Evolutionary conservation across 2,888 invertebrate genomes (phyloP), one percentile per base, ranked within the genome.

Genomic region (Spodoptera exigua): DNA sequence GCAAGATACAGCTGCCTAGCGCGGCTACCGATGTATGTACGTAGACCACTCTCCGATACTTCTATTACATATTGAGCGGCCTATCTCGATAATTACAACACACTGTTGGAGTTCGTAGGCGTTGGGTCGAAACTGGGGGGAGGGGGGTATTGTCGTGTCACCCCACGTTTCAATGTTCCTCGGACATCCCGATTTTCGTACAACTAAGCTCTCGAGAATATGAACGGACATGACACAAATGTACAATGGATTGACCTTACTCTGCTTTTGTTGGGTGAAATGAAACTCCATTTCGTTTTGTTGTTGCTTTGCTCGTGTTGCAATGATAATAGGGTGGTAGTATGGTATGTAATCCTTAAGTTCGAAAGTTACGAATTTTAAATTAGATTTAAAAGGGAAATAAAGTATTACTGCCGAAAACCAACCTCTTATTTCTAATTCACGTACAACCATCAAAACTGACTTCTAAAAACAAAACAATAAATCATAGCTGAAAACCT

Each of bases 31-130:
- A 18, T 17, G 9, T 35, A 18, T 17, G 9, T 35, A 27, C n/a
- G n/a, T 9, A 21, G 60, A n/a, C n/a, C 56, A 61, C 44, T 62
- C 41, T 53, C 59, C 51, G 53, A 73, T 59, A 59, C 45, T 59
- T 57, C 63, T 56, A 48, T 57, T 39, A 52, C 51, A 73, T 52
- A 76, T 61, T 47, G 70, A 70, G 41, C 62, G 36, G 55, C 49
- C 74, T 75, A 70, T 75, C 70, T 64, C 56, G 47, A 76, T 75
- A 76, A 76, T 75, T 76, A 76, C 76, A 68, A 70, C 74, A 67
- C 61, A 40, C 55, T 62, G 65, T 70, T 67, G 66, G 61, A 57
- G 49, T 53, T 14, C 36, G 51, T 59, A 67, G 77, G 76, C 76
- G 77, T 64, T 21, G 64, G 49, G 51, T 53, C 58, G 65, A 61